phyloP scores from a whole-genome alignment of 1,140 invertebrate species.

The Melanaphis sacchari region DNA sequence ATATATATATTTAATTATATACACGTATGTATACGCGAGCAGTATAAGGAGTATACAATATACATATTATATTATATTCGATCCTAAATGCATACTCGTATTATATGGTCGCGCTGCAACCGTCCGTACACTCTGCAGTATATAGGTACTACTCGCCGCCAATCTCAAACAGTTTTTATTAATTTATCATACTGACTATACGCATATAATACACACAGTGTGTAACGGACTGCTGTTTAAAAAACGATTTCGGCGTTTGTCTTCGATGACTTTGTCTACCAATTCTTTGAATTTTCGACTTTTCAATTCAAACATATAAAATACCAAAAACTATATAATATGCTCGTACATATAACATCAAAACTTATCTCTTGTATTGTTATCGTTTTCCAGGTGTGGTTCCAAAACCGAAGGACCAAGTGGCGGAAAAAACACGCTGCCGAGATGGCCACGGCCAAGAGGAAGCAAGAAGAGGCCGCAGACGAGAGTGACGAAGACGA shows the following conservation, averaged over 20 bases:
- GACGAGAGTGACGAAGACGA: constrained; percentile 74
- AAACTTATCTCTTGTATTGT: constrained; percentile 59
- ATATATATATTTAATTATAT: background rate
- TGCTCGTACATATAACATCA: background rate
- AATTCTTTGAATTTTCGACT: too few relatives aligned
- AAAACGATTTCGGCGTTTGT: background rate
- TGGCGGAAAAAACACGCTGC: constrained; percentile 99
- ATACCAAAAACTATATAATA: background rate
- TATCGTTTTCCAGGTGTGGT: constrained; percentile 87
- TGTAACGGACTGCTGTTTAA: background rate
- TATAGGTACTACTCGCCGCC: background rate
- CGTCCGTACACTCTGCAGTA: background rate
- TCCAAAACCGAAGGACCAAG: constrained; percentile 98
- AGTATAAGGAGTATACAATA: background rate
- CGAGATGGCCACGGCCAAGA: constrained; percentile 97
- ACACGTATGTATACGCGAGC: too few relatives aligned
- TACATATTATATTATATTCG: too few relatives aligned
- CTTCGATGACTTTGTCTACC: background rate
- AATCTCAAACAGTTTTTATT: background rate
- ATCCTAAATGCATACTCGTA: too few relatives aligned
- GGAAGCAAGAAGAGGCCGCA: constrained; percentile 92
- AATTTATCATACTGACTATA: background rate
- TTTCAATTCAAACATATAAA: background rate
- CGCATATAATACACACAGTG: too few relatives aligned
- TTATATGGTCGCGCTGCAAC: background rate